phyloP scores from a whole-genome alignment of 1,140 invertebrate species.

The Eulimnadia texana region DNA sequence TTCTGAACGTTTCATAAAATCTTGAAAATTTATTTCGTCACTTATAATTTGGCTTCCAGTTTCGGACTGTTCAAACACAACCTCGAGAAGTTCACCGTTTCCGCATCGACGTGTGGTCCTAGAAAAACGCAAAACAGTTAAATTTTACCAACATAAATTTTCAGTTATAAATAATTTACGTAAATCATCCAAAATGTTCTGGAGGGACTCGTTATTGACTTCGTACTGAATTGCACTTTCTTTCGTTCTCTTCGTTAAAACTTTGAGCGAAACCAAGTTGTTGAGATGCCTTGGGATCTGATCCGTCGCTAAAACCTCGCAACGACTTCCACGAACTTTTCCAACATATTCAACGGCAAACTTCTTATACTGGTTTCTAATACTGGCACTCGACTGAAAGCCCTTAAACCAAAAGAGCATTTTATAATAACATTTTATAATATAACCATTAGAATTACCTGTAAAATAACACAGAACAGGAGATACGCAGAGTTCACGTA shows the following conservation, averaged over 20 bases:
- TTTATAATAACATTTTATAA: too few species aligned
- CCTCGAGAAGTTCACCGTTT: neutral
- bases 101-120: neutral
- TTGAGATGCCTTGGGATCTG: neutral
- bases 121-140: neutral
- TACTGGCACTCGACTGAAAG: neutral
- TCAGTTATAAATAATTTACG: too few species aligned
- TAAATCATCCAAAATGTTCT: neutral
- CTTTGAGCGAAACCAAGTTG: neutral
- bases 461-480: neutral
- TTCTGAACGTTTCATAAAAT: too few species aligned
- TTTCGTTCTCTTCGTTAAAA: neutral
- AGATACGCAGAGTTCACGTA: neutral
- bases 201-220: neutral
- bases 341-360: neutral
- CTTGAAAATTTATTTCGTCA: too few species aligned
- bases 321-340: neutral
- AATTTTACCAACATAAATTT: too few species aligned
- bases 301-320: conserved; percentile 3
- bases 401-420: conserved; percentile 1
- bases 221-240: neutral
- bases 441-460: neutral
- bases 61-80: neutral
- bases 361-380: neutral
- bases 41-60: neutral